Evolutionary conservation across 2,888 invertebrate genomes (phyloP), one percentile per base, ranked within the genome.

Genomic region (Athetis lepigone): DNA sequence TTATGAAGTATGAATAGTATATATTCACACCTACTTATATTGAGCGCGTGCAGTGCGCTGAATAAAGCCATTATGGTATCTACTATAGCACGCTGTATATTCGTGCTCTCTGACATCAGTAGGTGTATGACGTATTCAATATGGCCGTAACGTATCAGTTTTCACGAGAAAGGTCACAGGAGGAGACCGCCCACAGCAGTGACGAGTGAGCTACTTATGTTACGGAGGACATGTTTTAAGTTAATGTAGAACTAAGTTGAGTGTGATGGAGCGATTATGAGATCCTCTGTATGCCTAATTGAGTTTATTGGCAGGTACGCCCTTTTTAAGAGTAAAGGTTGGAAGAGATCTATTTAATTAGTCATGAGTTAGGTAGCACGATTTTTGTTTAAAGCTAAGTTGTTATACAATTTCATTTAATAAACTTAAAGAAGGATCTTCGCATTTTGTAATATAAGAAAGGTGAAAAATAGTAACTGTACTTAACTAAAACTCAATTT

Each of bases 81-180:
- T 13, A 36, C 40, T 7, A 18, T 11, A 58, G n/a, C n/a, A 23
- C 16, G 13, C 7, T 19, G 18, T 13, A 6, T 59, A 47, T 46
- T 42, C 36, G 39, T 50, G 55, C 25, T 42, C 46, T 56, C 29
- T 54, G 68, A 59, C 45, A 59, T 73, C 49, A 18, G 37, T 69
- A 68, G 49, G 62, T 60, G 69, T 21, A 51, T 74, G 70, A 70
- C 74, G 74, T 50, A 50, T 23, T 27, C n/a, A 45, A 71, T 55
- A 45, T 63, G 21, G 19, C 45, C 29, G 29, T 40, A 58, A 51
- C 52, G 29, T 70, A 74, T 70, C 70, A 43, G 54, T 60, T 70
- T 74, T 16, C 69, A 46, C 42, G 40, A 55, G 60, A 74, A 70
- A 70, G 75, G 70, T 68, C 74, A 57, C 50, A n/a, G n/a, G n/a